A percentile compares a stretch with the other conserved stretches of the same genome.
These are phyloP conservation scores for Hypsibius dujardini DNA, from an alignment of 1,140 invertebrate species.

Conservation along the genomic window DNA sequence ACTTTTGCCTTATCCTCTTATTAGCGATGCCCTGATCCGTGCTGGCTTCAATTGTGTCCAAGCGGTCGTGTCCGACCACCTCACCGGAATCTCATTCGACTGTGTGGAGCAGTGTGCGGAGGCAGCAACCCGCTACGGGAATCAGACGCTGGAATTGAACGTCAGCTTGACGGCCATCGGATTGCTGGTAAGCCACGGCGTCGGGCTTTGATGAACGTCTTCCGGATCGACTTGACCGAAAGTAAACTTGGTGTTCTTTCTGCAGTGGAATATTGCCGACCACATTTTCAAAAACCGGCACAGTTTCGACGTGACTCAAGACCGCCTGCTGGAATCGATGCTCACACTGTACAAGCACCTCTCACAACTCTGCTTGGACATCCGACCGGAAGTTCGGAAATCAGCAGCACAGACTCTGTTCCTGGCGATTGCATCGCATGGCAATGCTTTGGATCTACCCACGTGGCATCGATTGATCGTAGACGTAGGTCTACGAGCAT, in stretches of 20 bases:
- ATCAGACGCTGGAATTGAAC: constrained; percentile 88
- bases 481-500: constrained; percentile 32
- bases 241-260: constrained; percentile 24
- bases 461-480: constrained; percentile 55
- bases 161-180: constrained; percentile 94
- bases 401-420: constrained; percentile 96
- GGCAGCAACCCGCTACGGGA: constrained; percentile 83
- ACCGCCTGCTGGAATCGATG: constrained; percentile 23
- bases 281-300: constrained; percentile 87
- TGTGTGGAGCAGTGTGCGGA: constrained; percentile 76
- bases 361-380: constrained; percentile 80
- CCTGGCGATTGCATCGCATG: constrained; percentile 88
- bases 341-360: constrained; percentile 29
- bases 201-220: constrained; percentile 22
- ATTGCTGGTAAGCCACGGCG: constrained; percentile 56
- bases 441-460: constrained; percentile 57
- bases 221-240: not conserved
- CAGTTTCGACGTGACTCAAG: constrained; percentile 44
- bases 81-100: constrained; percentile 65
- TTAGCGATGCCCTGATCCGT: constrained; percentile 65
- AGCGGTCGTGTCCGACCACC: constrained; percentile 85
- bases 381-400: constrained; percentile 81
- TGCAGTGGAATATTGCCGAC: constrained; percentile 91
- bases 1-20: constrained; percentile 22
- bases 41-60: constrained; percentile 90